These are phyloP conservation scores for Carassius auratus DNA, from an alignment of 2,113 vertebrate species.

Conservation along the genomic window DNA sequence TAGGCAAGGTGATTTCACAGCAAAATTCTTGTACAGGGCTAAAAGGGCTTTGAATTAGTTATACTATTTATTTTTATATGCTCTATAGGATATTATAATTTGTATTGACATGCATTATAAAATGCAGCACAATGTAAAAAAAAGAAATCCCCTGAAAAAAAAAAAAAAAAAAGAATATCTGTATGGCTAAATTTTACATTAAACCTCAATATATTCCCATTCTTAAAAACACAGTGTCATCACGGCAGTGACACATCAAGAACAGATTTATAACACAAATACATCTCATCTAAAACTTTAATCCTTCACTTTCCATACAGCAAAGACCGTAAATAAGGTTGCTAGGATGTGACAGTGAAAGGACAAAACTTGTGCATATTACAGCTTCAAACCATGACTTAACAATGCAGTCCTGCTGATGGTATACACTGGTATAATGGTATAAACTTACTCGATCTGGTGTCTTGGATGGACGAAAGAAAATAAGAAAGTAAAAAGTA, in stretches of 20 bases:
- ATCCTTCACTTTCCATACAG: constrained; percentile 62
- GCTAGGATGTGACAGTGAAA: constrained; percentile 58
- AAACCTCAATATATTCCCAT: constrained; percentile 29
- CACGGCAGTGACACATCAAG: constrained; percentile 65
- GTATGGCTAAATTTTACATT: constrained; percentile 23
- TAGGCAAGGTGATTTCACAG: neutral
- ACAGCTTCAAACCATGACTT: constrained; percentile 63
- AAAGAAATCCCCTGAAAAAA: constrained; percentile 43
- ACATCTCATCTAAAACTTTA: constrained; percentile 60
- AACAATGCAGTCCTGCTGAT: constrained; percentile 59
- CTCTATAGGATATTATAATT: constrained; percentile 58
- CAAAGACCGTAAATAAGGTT: constrained; percentile 24
- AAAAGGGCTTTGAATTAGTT: too few species aligned
- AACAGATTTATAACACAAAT: constrained; percentile 59
- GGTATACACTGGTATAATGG: neutral
- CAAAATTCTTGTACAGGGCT: too few species aligned
- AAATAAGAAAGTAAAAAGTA: constrained; percentile 16
- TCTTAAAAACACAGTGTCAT: constrained; percentile 33
- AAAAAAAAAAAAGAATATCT: constrained; percentile 46
- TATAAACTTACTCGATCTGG: neutral
- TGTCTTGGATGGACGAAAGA: neutral
- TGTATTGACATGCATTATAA: constrained; percentile 72
- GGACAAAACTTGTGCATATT: constrained; percentile 58
- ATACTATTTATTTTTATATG: neutral
- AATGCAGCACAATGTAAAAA: constrained; percentile 72